Conservation (phyloP, 2,888 invertebrate genomes). For the Ectemnius cavifrons region DNA sequence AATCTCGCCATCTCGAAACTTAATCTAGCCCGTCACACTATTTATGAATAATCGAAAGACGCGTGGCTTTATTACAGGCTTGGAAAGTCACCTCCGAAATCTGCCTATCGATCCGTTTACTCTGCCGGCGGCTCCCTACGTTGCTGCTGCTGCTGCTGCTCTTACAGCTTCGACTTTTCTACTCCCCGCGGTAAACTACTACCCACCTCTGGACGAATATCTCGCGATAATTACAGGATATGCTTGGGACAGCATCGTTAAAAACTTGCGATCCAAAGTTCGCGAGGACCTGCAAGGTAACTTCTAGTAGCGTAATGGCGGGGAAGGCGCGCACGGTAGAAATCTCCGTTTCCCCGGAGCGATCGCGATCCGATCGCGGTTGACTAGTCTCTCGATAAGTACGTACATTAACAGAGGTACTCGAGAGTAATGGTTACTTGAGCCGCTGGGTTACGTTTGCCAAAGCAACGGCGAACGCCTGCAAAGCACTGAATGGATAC, state of each 20-base stretch:
- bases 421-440: slow-evolving; percentile 82
- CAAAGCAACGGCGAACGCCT: slow-evolving; percentile 98
- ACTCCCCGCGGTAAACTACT: slow-evolving; percentile 19
- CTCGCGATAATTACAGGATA: slow-evolving; percentile 37
- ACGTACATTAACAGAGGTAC: slow-evolving; percentile 65
- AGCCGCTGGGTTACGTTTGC: slow-evolving; percentile 97
- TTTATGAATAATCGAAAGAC: slow-evolving; percentile 51
- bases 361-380: not conserved
- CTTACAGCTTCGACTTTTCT: slow-evolving; percentile 39
- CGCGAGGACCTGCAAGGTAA: slow-evolving; percentile 60
- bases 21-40: slow-evolving; percentile 39
- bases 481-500: slow-evolving; percentile 98
- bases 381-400: slow-evolving; percentile 21
- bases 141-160: slow-evolving; percentile 27
- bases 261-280: slow-evolving; percentile 62
- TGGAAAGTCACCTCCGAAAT: slow-evolving; percentile 38
- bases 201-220: slow-evolving; percentile 46
- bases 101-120: slow-evolving; percentile 27
- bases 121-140: slow-evolving; percentile 32
- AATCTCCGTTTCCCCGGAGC: not conserved
- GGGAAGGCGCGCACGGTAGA: not conserved
- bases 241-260: slow-evolving; percentile 18
- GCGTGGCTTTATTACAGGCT: slow-evolving; percentile 47
- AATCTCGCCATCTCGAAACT: slow-evolving; percentile 36
- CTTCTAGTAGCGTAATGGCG: no score